These are phyloP conservation scores for Papilio gigon DNA, from an alignment of 2,888 invertebrate species.

Conservation along the genomic window DNA sequence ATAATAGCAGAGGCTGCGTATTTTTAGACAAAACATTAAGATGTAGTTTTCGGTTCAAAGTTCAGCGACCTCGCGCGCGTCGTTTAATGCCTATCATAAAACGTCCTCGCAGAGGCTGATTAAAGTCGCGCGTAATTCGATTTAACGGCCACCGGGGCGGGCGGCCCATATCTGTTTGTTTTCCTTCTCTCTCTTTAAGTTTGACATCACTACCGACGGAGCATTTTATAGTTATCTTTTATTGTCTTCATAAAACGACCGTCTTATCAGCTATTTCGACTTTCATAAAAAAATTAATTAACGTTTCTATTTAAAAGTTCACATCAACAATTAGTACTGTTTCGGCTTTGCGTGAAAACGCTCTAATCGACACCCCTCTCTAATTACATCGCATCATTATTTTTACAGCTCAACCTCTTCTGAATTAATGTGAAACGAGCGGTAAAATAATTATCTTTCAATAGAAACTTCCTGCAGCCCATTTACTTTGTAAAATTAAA, in stretches of 20 bases:
- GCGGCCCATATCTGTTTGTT: slow-evolving; percentile 59
- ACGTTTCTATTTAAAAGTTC: neutral
- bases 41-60: slow-evolving; percentile 56
- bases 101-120: slow-evolving; percentile 64
- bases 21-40: slow-evolving; percentile 32
- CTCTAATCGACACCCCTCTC: neutral
- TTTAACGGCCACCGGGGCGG: slow-evolving; percentile 55
- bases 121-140: slow-evolving; percentile 59
- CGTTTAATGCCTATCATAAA: slow-evolving; percentile 72
- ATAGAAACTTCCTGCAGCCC: no score
- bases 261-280: slow-evolving; percentile 12
- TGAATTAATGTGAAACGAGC: neutral
- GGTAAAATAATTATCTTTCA: neutral
- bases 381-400: slow-evolving; percentile 6
- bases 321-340: slow-evolving; percentile 5
- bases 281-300: slow-evolving; percentile 14
- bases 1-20: slow-evolving; percentile 11
- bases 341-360: slow-evolving; percentile 6
- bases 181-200: slow-evolving; percentile 62
- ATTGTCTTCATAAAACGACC: slow-evolving; percentile 21
- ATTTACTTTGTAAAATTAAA: no score
- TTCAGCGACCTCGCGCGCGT: slow-evolving; percentile 59
- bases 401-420: neutral
- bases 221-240: slow-evolving; percentile 28
- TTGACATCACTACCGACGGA: slow-evolving; percentile 53